Base-by-base conservation (phyloP, 30 jellyfish, hydroid and myxozoan species). In the Turritopsis dohrnii region DNA sequence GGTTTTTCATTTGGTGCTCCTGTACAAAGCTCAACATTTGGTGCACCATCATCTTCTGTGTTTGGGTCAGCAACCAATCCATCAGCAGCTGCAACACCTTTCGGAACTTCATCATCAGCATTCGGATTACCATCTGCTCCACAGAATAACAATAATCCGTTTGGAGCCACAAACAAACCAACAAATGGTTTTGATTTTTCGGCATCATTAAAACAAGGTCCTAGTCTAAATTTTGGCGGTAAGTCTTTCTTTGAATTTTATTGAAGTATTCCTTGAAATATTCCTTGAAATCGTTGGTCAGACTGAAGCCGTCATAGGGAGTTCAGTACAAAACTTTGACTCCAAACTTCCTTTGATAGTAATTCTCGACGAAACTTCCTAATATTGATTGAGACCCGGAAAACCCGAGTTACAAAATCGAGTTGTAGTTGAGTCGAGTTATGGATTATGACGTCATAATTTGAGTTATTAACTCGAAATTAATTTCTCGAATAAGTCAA, bases 151-250 rank as follows among this genome's bases (percentile, higher is more conserved):
- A 23, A 60, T 23, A 23, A 69, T 19, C 77, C 60, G 60, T 41
- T 41, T 41, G 60, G 60, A 13, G 60, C 9, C 13, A 41, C 60
- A 3, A 41, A 41, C 13, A 41, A 41, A 69, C 30, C 77, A 19
- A n/a, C 77, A 0, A 0, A 21, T 66, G 76, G 76, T 66, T 66
- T 66, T 66, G 76, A 66, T 26, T 69, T 69, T 0, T 69, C 77
- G 28, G 77, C 77, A n/a, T 69, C 77, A n/a, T 19, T 69, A 21
- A 69, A 69, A 69, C 77, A 69, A 69, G 60, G 60, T 3, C 77
- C 77, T 69, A n/a, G 22, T 69, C 28, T 69, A 9, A 69, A 19
- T 69, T 69, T 69, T 27, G 77, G 77, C 9, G 77, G 77, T 69
- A 69, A 0, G 73, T 60, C 22, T 60, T 60, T 60, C 73, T 18